Evolutionary conservation across 2,888 invertebrate genomes (phyloP), one percentile per base, ranked within the genome.

Genomic region (Zootermopsis nevadensis): DNA sequence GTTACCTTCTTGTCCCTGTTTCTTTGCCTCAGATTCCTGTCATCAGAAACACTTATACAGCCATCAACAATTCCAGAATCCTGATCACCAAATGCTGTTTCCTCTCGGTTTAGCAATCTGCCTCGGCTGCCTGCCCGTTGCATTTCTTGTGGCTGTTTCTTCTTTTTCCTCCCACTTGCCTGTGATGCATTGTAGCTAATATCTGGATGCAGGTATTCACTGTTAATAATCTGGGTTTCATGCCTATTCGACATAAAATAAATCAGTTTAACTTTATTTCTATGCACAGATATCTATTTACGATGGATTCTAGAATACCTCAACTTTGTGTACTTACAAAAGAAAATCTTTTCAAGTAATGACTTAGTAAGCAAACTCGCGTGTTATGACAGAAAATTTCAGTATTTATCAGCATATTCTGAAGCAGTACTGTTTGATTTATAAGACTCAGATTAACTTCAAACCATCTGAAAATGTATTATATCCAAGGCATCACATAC

Each of bases 11-110:
- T 79, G 35, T 79, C 27, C 60, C 38, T 27, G 35, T 22, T 33
- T 7, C 35, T 33, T n/a, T 24, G 4, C 19, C 35, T 60, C 0
- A 35, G 1, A 15, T 60, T 60, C 38, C 60, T 15, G 27, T 79
- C 79, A 27, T 79, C 79, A n/a, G 66, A n/a, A 35, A 33, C n/a
- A 27, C 55, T 77, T 53, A n/a, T 33, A 38, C n/a, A 77, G 15
- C 55, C 53, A 33, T 66, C 82, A 27, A 77, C 82, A 48, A 82
- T 82, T 8, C 82, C 82, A 15, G 82, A 82, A 66, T 82, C 82
- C n/a, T 77, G 38, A 30, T 82, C 82, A 30, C 66, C 82, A 30
- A n/a, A 6, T 27, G 53, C 1, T 38, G 30, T 55, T 53, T 77
- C 82, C 77, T 82, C 82, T 15, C 69, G 33, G 35, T 38, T 31